Percentiles rank a stretch among this genome's conserved stretches.
These are phyloP conservation scores for Drosophila mayri DNA, from an alignment of 1,140 invertebrate genomes.

Conservation along the genomic window DNA sequence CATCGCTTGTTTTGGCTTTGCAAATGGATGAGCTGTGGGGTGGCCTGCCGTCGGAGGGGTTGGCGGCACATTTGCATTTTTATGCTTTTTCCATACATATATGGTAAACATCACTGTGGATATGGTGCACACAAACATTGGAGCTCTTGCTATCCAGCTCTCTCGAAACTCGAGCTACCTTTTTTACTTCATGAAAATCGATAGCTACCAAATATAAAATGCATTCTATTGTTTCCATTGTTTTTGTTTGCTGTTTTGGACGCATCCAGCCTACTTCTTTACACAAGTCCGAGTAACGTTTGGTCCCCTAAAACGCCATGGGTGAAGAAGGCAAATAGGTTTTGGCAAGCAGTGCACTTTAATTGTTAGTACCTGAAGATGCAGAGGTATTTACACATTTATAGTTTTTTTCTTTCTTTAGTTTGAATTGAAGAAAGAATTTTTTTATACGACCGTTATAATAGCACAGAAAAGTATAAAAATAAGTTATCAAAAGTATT, in stretches of 20 bases:
- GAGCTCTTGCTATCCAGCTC: constrained; percentile 1
- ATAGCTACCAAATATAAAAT: constrained; percentile 43
- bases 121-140: constrained; percentile 4
- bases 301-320: not conserved
- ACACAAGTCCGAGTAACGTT: not conserved
- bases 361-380: not conserved
- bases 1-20: constrained; percentile 40
- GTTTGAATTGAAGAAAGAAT: no score
- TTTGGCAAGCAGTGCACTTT: not conserved
- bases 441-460: no score
- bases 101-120: not conserved
- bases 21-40: constrained; percentile 10
- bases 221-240: constrained; percentile 20
- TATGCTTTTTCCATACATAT: constrained; percentile 38
- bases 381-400: not conserved
- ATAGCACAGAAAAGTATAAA: no score
- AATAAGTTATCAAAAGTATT: not conserved
- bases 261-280: constrained; percentile 10
- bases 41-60: constrained; percentile 10
- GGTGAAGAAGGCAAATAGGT: not conserved
- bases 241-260: constrained; percentile 3
- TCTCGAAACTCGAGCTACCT: constrained; percentile 12
- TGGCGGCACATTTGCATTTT: constrained; percentile 50
- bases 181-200: constrained; percentile 26
- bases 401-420: no score